Base-by-base conservation (phyloP, 2,888 invertebrate species). In the Epicampocera succincta region DNA sequence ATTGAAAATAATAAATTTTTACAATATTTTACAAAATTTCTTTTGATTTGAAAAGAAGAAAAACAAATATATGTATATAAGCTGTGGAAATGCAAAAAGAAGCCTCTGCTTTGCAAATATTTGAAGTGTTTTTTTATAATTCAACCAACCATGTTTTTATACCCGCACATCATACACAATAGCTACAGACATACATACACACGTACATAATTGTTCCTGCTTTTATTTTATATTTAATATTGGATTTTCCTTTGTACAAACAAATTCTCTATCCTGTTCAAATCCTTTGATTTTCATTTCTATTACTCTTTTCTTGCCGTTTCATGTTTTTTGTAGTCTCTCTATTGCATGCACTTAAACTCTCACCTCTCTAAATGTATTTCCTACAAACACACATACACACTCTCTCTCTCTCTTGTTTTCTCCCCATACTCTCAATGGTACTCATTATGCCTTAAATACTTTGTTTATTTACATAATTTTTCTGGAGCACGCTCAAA, bases 381-480 rank as follows among this genome's bases (percentile, higher is more conserved):
- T 17, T 71, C 2, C 1, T n/a, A 9, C 13, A 3, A n/a, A n/a
- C n/a, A n/a, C n/a, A n/a, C n/a, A n/a, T n/a, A n/a, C n/a, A n/a
- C n/a, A n/a, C n/a, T n/a, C n/a, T n/a, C n/a, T n/a, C n/a, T n/a
- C 17, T 54, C 11, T 33, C 4, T 52, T 19, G 52, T 13, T 73
- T 13, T 15, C 50, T 63, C 29, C 12, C 33, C 50, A 38, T 12
- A 21, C 48, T 58, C 48, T 19, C n/a, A 12, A 11, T 40, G 8
- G 21, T 12, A 33, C 54, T 63, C 15, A 48, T 56, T 58, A 44
- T 54, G 33, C 0, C 19, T 40, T 38, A 19, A 50, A 33, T 13
- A 9, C 12, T 56, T 60, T 82, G 69, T 77, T 78, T 82, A 75
- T 78, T 82, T 82, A 82, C 78, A 69, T 60, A 72, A 71, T 77